These are phyloP conservation scores for Leptinotarsa texana DNA, from an alignment of 1,140 invertebrate genomes.

Conservation along the genomic window DNA sequence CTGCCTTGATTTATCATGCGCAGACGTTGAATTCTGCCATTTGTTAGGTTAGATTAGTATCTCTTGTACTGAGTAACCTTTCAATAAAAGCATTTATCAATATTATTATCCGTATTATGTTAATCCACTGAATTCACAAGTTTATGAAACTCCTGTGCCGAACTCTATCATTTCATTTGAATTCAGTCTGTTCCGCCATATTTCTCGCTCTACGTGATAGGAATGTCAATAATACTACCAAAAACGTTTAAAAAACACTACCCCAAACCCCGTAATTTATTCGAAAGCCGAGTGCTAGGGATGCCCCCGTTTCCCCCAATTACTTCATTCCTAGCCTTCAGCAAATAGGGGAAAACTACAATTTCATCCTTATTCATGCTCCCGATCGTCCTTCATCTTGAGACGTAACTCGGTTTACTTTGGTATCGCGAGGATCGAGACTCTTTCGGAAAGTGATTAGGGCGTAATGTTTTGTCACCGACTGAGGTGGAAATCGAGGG, in stretches of 20 bases:
- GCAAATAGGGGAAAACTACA: conserved; percentile 25
- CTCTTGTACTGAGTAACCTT: too few species aligned
- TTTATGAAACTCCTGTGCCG: too few species aligned
- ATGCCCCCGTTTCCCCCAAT: conserved; percentile 18
- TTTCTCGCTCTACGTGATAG: conserved; percentile 11
- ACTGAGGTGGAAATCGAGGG: neutral
- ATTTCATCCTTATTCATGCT: conserved; percentile 11
- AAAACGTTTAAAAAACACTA: neutral
- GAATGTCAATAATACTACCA: conserved; percentile 2
- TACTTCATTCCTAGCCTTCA: conserved; percentile 26
- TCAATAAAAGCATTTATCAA: too few species aligned
- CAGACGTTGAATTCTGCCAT: too few species aligned
- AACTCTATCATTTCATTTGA: neutral
- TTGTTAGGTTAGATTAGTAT: too few species aligned
- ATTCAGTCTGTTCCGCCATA: conserved; percentile 10
- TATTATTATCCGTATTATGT: too few species aligned
- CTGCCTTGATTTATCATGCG: too few species aligned
- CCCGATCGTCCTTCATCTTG: neutral
- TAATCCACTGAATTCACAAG: too few species aligned
- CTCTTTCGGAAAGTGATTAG: conserved; percentile 2
- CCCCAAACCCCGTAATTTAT: conserved; percentile 16
- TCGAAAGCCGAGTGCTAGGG: conserved; percentile 13
- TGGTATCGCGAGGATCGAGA: neutral
- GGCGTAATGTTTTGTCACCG: conserved; percentile 1
- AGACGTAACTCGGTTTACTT: conserved; percentile 1